Percentiles rank a stretch among this genome's conserved stretches.
Evolutionary conservation across 1,140 invertebrate species (phyloP).

Genomic region (Elymnias hypermnestra): DNA sequence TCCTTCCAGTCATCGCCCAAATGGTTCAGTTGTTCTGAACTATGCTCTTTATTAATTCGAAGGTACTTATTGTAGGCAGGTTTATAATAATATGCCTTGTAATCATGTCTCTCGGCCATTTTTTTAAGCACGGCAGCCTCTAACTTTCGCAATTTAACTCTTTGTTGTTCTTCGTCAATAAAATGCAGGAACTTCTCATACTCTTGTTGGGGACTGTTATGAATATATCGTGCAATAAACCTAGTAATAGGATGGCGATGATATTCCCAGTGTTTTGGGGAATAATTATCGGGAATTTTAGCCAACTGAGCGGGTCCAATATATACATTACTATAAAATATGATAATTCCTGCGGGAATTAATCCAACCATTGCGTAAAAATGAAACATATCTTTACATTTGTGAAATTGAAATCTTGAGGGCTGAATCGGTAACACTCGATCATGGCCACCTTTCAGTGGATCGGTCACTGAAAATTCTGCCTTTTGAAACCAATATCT

Average conservation of each 20-base stretch:
- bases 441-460: neutral
- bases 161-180: conserved; percentile 84
- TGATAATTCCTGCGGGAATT: conserved; percentile 82
- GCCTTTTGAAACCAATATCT: neutral
- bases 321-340: conserved; percentile 86
- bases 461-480: neutral
- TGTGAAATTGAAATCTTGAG: conserved; percentile 84
- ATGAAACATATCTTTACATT: conserved; percentile 90
- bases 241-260: conserved; percentile 88
- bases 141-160: conserved; percentile 77
- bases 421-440: neutral
- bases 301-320: conserved; percentile 88
- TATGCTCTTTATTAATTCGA: conserved; percentile 77
- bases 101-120: conserved; percentile 87
- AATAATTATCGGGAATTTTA: conserved; percentile 89
- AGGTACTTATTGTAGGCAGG: conserved; percentile 82
- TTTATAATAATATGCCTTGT: conserved; percentile 89
- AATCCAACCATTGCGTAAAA: conserved; percentile 87
- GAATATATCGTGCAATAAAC: conserved; percentile 83
- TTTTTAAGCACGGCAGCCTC: conserved; percentile 81
- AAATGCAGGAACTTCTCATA: conserved; percentile 89
- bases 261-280: conserved; percentile 92
- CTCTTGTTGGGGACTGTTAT: conserved; percentile 72
- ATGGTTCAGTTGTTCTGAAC: conserved; percentile 76
- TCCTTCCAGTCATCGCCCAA: conserved; percentile 69